These are phyloP conservation scores for Trichopria drosophilae DNA, from an alignment of 2,888 invertebrate species.

Conservation along the genomic window DNA sequence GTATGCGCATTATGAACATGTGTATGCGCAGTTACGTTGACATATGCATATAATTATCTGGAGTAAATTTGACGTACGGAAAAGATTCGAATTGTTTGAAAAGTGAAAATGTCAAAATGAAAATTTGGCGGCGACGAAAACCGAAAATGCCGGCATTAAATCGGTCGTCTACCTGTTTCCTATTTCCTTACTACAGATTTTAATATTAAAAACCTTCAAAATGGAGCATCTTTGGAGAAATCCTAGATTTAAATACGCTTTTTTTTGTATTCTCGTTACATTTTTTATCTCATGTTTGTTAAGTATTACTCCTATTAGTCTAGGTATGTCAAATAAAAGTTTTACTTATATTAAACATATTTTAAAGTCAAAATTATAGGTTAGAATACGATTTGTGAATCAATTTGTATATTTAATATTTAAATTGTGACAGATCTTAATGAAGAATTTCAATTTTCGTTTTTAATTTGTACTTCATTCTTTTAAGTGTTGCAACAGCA, in stretches of 20 bases:
- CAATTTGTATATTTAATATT: too few species aligned
- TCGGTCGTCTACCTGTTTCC: too few species aligned
- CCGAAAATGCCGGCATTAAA: too few species aligned
- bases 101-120: too few species aligned
- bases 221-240: conserved; percentile 49
- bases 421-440: not conserved
- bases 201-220: too few species aligned
- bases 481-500: not conserved
- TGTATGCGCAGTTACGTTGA: too few species aligned
- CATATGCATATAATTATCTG: too few species aligned
- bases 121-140: too few species aligned
- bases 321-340: conserved; percentile 49
- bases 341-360: conserved; percentile 1
- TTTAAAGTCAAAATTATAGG: not conserved
- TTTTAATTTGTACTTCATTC: not conserved
- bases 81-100: too few species aligned
- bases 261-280: conserved; percentile 56
- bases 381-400: not conserved
- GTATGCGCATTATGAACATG: too few species aligned
- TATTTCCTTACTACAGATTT: too few species aligned
- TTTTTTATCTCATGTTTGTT: conserved; percentile 57
- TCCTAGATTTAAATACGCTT: conserved; percentile 52
- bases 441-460: conserved; percentile 11
- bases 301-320: conserved; percentile 55
- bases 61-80: too few species aligned